Conservation (phyloP, 1,140 invertebrate species). For the Drosophila mayri region DNA sequence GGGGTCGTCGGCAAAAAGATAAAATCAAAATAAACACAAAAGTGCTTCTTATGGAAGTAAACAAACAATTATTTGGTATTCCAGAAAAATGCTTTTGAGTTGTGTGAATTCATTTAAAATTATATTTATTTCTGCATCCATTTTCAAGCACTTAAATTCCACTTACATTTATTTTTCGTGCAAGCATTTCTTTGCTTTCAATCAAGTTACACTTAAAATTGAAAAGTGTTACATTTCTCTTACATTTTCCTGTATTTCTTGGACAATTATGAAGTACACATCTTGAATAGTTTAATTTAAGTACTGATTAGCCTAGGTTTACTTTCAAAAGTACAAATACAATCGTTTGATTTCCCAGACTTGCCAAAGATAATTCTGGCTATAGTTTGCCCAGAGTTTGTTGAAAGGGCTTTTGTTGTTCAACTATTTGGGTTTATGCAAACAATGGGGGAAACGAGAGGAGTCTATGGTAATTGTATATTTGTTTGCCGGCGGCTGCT, state of each 20-base stretch:
- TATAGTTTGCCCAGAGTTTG: slow-evolving; percentile 17
- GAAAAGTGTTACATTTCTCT: slow-evolving; percentile 33
- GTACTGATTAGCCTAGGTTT: slow-evolving; percentile 29
- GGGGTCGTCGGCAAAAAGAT: background rate
- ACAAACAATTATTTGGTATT: slow-evolving; percentile 18
- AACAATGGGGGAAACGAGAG: slow-evolving; percentile 8
- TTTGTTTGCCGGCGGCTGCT: slow-evolving; percentile 14
- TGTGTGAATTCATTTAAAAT: slow-evolving; percentile 45
- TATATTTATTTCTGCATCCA: slow-evolving; percentile 34
- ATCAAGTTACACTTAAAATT: slow-evolving; percentile 63
- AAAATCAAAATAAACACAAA: slow-evolving; percentile 23
- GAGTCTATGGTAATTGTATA: slow-evolving; percentile 17
- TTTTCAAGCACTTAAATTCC: slow-evolving; percentile 43
- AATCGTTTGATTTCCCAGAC: background rate
- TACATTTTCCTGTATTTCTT: slow-evolving; percentile 50
- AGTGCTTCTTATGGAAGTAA: background rate
- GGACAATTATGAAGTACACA: slow-evolving; percentile 40
- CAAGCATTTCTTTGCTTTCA: slow-evolving; percentile 34
- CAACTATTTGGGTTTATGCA: slow-evolving; percentile 19
- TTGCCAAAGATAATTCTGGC: slow-evolving; percentile 18
- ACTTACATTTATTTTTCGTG: slow-evolving; percentile 38
- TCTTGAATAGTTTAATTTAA: slow-evolving; percentile 19
- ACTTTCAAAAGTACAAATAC: slow-evolving; percentile 46
- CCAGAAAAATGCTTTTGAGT: background rate
- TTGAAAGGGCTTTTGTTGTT: slow-evolving; percentile 18